Evolutionary conservation across 2,797 vertebrate genomes (phyloP).

Genomic region (Chelmon rostratus): DNA sequence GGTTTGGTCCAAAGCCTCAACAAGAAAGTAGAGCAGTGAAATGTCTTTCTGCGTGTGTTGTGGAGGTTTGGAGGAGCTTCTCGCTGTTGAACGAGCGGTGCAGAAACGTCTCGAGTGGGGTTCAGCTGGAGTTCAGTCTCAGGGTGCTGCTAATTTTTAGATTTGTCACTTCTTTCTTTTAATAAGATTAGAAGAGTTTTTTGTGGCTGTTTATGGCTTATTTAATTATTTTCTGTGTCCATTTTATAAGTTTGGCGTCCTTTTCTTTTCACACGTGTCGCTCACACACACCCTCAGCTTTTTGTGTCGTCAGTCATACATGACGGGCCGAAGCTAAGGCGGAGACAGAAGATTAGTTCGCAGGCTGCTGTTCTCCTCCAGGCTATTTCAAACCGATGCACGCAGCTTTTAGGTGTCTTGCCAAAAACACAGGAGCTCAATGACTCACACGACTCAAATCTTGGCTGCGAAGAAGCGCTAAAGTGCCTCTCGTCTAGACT

Average conservation of each 20-base stretch:
- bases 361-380: constrained; percentile 8
- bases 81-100: background rate
- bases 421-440: constrained; percentile 20
- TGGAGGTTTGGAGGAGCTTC: background rate
- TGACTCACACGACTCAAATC: constrained; percentile 20
- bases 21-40: too few relatives aligned
- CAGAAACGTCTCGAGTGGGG: background rate
- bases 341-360: constrained; percentile 33
- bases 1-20: too few relatives aligned
- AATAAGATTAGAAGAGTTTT: background rate
- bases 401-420: constrained; percentile 25
- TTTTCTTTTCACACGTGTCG: too few relatives aligned
- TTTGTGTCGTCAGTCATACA: background rate
- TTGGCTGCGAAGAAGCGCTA: constrained; percentile 5
- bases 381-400: constrained; percentile 41
- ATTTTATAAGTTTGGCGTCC: background rate
- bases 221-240: too few relatives aligned
- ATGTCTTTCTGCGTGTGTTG: background rate
- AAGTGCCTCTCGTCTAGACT: background rate
- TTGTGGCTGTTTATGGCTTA: too few relatives aligned
- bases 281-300: background rate
- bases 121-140: constrained; percentile 11
- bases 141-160: background rate
- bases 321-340: background rate
- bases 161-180: background rate